phyloP scores from a whole-genome alignment of 1,140 invertebrate genomes.

The Battus philenor region DNA sequence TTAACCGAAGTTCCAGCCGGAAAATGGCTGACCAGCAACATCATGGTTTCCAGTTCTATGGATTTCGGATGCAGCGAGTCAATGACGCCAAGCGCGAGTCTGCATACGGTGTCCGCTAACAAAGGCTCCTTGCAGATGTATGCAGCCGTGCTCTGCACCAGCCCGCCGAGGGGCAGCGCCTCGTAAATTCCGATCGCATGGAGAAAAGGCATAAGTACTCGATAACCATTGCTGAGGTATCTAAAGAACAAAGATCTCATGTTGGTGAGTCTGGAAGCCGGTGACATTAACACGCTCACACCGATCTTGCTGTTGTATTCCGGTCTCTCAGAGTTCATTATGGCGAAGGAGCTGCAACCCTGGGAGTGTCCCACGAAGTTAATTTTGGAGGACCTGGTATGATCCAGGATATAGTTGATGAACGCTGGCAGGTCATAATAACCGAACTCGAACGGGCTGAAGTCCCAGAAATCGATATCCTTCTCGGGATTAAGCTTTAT shows the following conservation, averaged over 20 bases:
- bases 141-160: conserved; percentile 31
- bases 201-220: conserved; percentile 22
- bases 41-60: conserved; percentile 30
- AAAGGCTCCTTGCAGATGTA: conserved; percentile 34
- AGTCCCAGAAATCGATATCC: conserved; percentile 70
- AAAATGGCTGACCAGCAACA: conserved; percentile 76
- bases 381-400: conserved; percentile 70
- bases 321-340: conserved; percentile 54
- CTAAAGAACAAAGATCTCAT: conserved; percentile 36
- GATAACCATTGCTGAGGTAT: conserved; percentile 12
- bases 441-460: conserved; percentile 83
- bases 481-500: conserved; percentile 72
- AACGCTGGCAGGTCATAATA: conserved; percentile 83
- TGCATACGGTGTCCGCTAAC: conserved; percentile 28
- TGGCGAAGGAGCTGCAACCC: conserved; percentile 61
- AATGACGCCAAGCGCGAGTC: conserved; percentile 11
- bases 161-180: conserved; percentile 30
- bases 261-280: conserved; percentile 37
- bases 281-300: conserved; percentile 40
- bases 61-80: conserved; percentile 40
- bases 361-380: conserved; percentile 80
- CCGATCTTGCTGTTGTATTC: conserved; percentile 48
- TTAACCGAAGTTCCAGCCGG: conserved; percentile 84
- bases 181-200: conserved; percentile 26
- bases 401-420: conserved; percentile 79